Evolutionary conservation across 1,140 invertebrate genomes (phyloP).

Genomic region (Hyles vespertilio): DNA sequence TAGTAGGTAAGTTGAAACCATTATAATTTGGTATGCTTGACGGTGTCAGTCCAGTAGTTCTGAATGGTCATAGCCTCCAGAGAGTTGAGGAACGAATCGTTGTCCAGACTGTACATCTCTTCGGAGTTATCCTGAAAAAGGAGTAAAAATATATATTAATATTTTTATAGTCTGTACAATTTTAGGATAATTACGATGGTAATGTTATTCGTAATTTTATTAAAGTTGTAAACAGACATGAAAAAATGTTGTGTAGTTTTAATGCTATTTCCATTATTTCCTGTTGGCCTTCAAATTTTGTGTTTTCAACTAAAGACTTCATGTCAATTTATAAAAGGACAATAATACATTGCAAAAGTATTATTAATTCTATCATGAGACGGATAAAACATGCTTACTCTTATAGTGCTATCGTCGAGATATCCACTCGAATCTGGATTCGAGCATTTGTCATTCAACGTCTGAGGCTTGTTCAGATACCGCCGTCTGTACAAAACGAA

Average conservation of each 20-base stretch:
- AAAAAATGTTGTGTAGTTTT: too few relatives aligned
- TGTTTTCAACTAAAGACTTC: too few relatives aligned
- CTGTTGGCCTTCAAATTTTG: too few relatives aligned
- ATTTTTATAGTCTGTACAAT: not conserved
- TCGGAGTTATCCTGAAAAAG: constrained; percentile 88
- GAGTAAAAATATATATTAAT: constrained; percentile 10
- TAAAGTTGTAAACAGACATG: too few relatives aligned
- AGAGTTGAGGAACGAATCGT: constrained; percentile 93
- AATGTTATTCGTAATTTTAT: too few relatives aligned
- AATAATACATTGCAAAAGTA: not conserved
- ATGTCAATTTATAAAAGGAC: not conserved
- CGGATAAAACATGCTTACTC: constrained; percentile 76
- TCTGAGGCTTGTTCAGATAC: constrained; percentile 88
- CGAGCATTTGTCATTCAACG: constrained; percentile 86
- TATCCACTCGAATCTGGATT: constrained; percentile 92
- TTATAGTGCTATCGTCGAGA: constrained; percentile 91
- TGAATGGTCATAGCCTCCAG: constrained; percentile 95
- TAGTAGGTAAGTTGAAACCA: not conserved
- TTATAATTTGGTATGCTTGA: constrained; percentile 93
- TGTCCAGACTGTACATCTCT: constrained; percentile 94
- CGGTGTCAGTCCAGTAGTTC: constrained; percentile 94
- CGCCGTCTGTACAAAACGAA: constrained; percentile 86
- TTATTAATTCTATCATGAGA: not conserved
- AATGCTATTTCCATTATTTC: too few relatives aligned
- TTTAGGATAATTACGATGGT: too few relatives aligned